A percentile compares a stretch with the other conserved stretches of the same genome.
These are phyloP conservation scores for Rhadina sibilatrix DNA, from an alignment of 2,113 vertebrate species.

Conservation along the genomic window DNA sequence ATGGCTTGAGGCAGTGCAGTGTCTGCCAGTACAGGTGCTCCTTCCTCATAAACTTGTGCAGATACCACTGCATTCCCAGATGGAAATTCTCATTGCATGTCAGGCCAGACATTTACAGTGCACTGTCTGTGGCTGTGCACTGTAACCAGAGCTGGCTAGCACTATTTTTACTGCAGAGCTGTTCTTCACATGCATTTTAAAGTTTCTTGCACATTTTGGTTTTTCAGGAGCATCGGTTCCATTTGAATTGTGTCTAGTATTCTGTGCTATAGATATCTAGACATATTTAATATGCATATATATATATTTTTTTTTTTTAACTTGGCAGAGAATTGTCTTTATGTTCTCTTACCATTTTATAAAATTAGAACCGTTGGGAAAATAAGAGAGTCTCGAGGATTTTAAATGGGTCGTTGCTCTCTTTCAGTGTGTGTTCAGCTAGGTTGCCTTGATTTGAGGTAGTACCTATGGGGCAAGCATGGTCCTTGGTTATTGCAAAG, in stretches of 20 bases:
- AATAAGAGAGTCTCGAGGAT: background rate
- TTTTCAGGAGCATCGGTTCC: background rate
- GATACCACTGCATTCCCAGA: background rate
- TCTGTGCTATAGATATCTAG: background rate
- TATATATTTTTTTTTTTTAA: background rate
- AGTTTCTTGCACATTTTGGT: background rate
- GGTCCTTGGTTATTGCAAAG: background rate
- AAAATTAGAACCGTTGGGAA: background rate
- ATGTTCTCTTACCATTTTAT: background rate
- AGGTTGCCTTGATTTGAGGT: background rate
- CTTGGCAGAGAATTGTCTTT: background rate
- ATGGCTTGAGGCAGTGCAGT: background rate
- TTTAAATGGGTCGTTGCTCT: background rate
- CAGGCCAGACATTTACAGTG: background rate
- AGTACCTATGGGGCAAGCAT: accelerated
- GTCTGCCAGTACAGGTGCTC: background rate
- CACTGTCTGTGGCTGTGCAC: background rate
- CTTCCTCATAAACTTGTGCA: background rate
- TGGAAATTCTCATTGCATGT: background rate
- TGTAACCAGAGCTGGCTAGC: slow-evolving; percentile 10
- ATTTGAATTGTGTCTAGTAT: background rate
- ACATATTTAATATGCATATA: background rate
- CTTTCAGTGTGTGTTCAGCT: background rate
- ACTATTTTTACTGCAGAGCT: background rate
- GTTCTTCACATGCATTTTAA: background rate